These are phyloP conservation scores for Subacronicta megacephala DNA, from an alignment of 2,888 invertebrate genomes.

Conservation along the genomic window DNA sequence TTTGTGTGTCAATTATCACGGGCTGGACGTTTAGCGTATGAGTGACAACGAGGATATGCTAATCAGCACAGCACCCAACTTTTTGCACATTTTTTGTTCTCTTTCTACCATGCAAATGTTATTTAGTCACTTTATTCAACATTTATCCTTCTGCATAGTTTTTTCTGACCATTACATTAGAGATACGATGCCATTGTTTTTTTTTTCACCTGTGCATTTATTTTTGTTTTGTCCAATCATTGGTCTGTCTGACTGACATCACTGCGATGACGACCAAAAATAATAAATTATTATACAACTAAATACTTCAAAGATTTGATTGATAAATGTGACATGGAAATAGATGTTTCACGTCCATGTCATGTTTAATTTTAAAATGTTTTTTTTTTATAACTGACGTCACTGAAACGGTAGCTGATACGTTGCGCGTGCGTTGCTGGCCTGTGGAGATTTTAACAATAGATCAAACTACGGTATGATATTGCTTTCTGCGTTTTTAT, in stretches of 20 bases:
- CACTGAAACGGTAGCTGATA: too few relatives aligned
- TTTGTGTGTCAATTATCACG: constrained; percentile 81
- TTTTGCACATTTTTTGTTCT: constrained; percentile 64
- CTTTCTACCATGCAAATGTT: constrained; percentile 65
- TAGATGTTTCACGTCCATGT: constrained; percentile 19
- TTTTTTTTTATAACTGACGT: neutral
- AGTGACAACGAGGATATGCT: constrained; percentile 83
- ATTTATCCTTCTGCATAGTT: constrained; percentile 70
- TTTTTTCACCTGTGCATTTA: constrained; percentile 65
- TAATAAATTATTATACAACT: constrained; percentile 77
- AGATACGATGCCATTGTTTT: constrained; percentile 76
- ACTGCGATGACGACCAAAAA: constrained; percentile 83
- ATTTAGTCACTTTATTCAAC: constrained; percentile 62
- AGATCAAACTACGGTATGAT: too few relatives aligned
- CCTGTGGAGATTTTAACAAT: too few relatives aligned
- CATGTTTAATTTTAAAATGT: constrained; percentile 3
- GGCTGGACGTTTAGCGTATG: constrained; percentile 74
- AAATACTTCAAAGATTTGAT: constrained; percentile 38
- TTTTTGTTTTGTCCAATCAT: constrained; percentile 74
- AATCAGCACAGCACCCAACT: constrained; percentile 65
- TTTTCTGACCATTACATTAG: constrained; percentile 68
- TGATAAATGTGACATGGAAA: constrained; percentile 20
- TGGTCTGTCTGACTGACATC: constrained; percentile 80
- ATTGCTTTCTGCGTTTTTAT: too few relatives aligned
- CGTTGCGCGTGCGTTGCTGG: too few relatives aligned